Conservation (phyloP, 2,113 vertebrate genomes). For the Ibidorhyncha struthersii region DNA sequence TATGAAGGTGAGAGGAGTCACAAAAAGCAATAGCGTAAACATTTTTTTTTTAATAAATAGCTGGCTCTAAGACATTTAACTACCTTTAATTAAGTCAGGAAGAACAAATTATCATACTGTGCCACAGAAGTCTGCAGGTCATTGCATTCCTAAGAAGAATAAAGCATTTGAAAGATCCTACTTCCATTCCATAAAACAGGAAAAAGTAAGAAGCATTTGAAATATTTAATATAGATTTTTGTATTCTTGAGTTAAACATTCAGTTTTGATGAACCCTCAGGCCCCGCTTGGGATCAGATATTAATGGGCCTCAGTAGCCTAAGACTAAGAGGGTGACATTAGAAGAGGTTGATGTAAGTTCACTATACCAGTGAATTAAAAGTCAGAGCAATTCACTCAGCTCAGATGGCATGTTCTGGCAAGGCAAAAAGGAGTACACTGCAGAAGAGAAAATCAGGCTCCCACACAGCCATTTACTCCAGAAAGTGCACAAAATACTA, state of each 20-base stretch:
- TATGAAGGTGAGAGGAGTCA: background rate
- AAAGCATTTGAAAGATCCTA: background rate
- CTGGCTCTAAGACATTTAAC: background rate
- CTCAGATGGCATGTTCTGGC: background rate
- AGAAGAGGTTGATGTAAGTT: background rate
- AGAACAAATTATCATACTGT: background rate
- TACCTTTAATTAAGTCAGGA: background rate
- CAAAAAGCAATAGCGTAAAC: background rate
- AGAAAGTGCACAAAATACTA: background rate
- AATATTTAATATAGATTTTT: background rate
- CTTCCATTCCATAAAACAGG: background rate
- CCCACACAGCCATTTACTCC: background rate
- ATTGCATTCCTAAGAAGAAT: background rate
- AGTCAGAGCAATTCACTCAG: background rate
- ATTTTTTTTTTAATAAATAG: background rate
- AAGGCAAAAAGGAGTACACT: background rate
- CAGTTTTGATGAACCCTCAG: background rate
- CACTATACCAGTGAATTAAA: background rate
- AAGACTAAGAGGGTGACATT: background rate
- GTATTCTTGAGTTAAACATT: background rate
- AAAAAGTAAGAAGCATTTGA: background rate
- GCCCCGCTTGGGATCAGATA: background rate
- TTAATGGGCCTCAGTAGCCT: background rate
- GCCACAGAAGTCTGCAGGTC: background rate
- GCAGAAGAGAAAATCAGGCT: background rate